A percentile compares a stretch with the other conserved stretches of the same genome.
Conservation (phyloP, 92 coral and sea anemone species). For the Epizoanthus illoricatus region DNA sequence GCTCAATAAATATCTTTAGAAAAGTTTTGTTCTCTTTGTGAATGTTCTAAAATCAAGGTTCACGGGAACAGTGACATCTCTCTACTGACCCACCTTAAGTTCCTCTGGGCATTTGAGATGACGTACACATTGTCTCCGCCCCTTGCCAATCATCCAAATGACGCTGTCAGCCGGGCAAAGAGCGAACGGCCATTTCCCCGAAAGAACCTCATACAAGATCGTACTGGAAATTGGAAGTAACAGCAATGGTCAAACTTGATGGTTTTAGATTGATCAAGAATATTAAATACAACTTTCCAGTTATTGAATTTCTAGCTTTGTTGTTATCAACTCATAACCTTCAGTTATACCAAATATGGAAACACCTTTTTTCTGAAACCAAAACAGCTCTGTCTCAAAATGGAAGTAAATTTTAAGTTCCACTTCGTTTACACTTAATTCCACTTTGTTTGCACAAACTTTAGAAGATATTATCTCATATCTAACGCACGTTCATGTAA, state of each 20-base stretch:
- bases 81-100: conserved; percentile 58
- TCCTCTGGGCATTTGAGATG: conserved; percentile 88
- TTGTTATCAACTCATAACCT: too few relatives aligned
- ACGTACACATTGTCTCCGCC: conserved; percentile 71
- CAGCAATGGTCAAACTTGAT: too few relatives aligned
- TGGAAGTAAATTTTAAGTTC: too few relatives aligned
- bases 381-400: too few relatives aligned
- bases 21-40: too few relatives aligned
- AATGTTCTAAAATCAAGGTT: neutral
- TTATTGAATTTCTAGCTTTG: neutral
- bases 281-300: neutral
- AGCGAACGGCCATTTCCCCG: conserved; percentile 94
- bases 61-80: too few relatives aligned
- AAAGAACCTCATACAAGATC: conserved; percentile 80
- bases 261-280: neutral
- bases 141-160: conserved; percentile 99
- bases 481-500: too few relatives aligned
- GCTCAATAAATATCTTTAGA: too few relatives aligned
- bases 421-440: too few relatives aligned
- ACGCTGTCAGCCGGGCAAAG: conserved; percentile 71
- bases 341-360: too few relatives aligned
- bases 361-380: too few relatives aligned
- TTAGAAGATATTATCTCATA: neutral
- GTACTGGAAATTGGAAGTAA: conserved; percentile 54
- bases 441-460: neutral